Evolutionary conservation across 2,888 invertebrate genomes (phyloP).

Genomic region (Drosophila helvetica): DNA sequence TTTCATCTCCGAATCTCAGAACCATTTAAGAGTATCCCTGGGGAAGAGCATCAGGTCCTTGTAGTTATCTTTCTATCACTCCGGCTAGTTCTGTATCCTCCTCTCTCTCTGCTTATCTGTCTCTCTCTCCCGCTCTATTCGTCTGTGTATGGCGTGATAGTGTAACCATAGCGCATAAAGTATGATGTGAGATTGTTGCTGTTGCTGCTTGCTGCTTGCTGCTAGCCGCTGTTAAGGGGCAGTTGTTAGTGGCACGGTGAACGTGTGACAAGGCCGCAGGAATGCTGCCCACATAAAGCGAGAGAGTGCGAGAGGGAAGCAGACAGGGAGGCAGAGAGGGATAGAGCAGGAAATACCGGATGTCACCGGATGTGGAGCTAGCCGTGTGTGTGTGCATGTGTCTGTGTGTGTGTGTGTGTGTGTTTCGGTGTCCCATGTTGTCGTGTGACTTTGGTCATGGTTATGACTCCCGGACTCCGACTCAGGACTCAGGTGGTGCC

Average conservation of each 20-base stretch:
- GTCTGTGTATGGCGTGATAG: constrained; percentile 53
- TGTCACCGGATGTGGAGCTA: constrained; percentile 74
- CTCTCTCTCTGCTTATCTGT: not conserved
- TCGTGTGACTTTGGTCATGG: constrained; percentile 78
- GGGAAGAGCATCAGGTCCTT: not conserved
- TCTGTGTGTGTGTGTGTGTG: constrained; percentile 17
- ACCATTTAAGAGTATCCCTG: not conserved
- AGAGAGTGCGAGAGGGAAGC: constrained; percentile 16
- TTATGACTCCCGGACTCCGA: constrained; percentile 59
- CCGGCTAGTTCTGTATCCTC: not conserved
- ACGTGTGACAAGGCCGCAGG: constrained; percentile 76
- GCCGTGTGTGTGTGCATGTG: constrained; percentile 2
- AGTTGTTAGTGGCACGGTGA: constrained; percentile 62
- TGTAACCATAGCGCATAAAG: constrained; percentile 71
- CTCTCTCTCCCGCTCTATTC: not conserved
- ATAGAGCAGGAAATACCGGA: constrained; percentile 72
- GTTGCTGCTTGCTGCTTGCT: constrained; percentile 34
- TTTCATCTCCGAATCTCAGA: no score
- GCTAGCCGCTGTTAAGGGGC: constrained; percentile 43
- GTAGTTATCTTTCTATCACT: not conserved
- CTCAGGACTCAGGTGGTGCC: constrained; percentile 21
- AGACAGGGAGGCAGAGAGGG: constrained; percentile 25
- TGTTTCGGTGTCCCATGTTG: constrained; percentile 49
- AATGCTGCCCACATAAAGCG: constrained; percentile 52
- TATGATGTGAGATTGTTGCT: constrained; percentile 58